Percentiles rank a stretch among this genome's conserved stretches.
Conservation (phyloP, 2,113 vertebrate species). For the Nanorana parkeri region DNA sequence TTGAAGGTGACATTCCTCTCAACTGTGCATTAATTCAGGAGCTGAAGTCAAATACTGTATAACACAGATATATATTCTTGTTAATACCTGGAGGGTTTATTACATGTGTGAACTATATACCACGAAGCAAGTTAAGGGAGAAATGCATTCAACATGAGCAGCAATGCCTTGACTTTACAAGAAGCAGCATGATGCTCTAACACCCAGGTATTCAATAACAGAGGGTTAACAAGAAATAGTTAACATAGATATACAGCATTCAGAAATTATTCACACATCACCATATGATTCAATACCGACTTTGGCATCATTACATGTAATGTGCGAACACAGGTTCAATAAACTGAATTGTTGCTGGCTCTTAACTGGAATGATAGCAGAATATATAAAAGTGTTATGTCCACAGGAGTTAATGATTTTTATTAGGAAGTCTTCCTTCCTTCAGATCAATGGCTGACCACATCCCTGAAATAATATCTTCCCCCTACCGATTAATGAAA, state of each 20-base stretch:
- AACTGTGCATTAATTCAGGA: conserved; percentile 5
- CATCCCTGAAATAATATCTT: not conserved
- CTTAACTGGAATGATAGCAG: not conserved
- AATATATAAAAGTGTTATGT: not conserved
- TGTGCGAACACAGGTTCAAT: not conserved
- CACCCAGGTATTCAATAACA: not conserved
- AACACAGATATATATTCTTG: conserved; percentile 11
- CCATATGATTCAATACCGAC: not conserved
- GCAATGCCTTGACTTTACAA: not conserved
- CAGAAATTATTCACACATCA: not conserved
- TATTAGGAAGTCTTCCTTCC: conserved; percentile 2
- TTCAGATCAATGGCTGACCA: not conserved
- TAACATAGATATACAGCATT: not conserved
- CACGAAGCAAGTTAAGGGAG: not conserved
- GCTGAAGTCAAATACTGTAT: conserved; percentile 21
- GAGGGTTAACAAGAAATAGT: not conserved
- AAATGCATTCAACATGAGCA: conserved; percentile 5
- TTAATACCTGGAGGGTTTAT: conserved; percentile 34
- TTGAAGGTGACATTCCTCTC: conserved; percentile 22
- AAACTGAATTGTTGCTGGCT: not conserved
- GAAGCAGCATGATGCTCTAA: not conserved
- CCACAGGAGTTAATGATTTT: conserved; percentile 16
- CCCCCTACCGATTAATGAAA: conserved; percentile 19
- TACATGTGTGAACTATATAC: not conserved
- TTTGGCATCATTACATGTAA: too few relatives aligned